These are phyloP conservation scores for Bhutanitis thaidina DNA, from an alignment of 2,888 invertebrate species.

Conservation along the genomic window DNA sequence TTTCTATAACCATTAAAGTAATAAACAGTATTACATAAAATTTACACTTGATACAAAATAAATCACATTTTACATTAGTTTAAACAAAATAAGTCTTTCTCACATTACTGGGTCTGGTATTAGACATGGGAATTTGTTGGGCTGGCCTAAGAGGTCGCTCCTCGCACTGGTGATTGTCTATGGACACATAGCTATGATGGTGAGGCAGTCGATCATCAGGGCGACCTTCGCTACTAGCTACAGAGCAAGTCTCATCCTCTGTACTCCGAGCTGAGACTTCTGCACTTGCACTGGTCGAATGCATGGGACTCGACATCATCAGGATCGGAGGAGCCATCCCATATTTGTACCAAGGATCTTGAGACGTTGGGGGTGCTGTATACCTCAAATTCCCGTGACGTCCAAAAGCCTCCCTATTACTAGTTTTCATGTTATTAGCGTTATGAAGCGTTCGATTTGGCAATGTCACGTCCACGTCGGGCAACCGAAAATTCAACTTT, in stretches of 20 bases:
- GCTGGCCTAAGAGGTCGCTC: conserved; percentile 71
- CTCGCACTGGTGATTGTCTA: conserved; percentile 75
- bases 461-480: conserved; percentile 83
- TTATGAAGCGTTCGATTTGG: conserved; percentile 80
- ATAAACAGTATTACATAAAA: conserved; percentile 15
- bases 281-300: conserved; percentile 79
- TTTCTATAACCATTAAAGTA: conserved; percentile 5
- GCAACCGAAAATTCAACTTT: conserved; percentile 90
- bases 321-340: conserved; percentile 73
- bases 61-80: conserved; percentile 29
- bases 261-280: conserved; percentile 82
- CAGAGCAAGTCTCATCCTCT: conserved; percentile 82
- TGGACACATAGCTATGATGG: conserved; percentile 79
- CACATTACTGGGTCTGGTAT: conserved; percentile 61
- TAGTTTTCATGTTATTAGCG: conserved; percentile 69
- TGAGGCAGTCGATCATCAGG: conserved; percentile 74
- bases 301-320: conserved; percentile 82
- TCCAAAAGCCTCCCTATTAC: conserved; percentile 69
- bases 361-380: conserved; percentile 74
- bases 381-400: conserved; percentile 75
- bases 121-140: conserved; percentile 73
- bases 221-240: conserved; percentile 78
- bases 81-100: conserved; percentile 78
- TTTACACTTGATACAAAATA: conserved; percentile 24
- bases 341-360: conserved; percentile 77